Percentiles rank a stretch among this genome's conserved stretches.
Conservation (phyloP, 1,140 invertebrate species). For the Drosophila orena region DNA sequence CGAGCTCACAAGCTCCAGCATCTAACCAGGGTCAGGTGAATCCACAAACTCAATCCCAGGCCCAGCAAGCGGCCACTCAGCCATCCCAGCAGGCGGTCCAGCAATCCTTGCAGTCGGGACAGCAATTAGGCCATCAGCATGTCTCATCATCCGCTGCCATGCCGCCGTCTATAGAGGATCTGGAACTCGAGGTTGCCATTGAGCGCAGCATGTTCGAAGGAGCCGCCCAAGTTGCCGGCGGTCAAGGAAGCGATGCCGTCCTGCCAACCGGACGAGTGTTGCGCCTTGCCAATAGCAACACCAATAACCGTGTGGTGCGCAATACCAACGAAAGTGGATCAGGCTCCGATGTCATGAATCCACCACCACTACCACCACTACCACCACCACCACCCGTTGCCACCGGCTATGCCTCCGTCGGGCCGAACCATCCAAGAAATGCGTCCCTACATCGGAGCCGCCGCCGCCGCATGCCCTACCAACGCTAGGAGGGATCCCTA, state of each 20-base stretch:
- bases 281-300: neutral
- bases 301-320: neutral
- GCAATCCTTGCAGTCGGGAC: neutral
- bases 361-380: neutral
- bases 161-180: neutral
- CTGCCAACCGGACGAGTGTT: neutral
- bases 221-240: neutral
- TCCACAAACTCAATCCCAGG: neutral
- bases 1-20: too few species aligned
- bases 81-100: neutral
- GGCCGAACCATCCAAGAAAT: neutral
- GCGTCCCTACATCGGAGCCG: neutral
- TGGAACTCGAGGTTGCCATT: slow-evolving; percentile 34
- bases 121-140: neutral
- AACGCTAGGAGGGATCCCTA: neutral
- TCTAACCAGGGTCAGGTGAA: neutral
- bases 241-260: neutral
- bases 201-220: slow-evolving; percentile 42
- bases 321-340: neutral
- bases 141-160: neutral
- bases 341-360: neutral
- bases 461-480: neutral
- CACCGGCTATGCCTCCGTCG: neutral
- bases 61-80: too few species aligned
- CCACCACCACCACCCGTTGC: neutral